phyloP scores from a whole-genome alignment of 2,797 vertebrate genomes.

The Dermochelys coriacea region DNA sequence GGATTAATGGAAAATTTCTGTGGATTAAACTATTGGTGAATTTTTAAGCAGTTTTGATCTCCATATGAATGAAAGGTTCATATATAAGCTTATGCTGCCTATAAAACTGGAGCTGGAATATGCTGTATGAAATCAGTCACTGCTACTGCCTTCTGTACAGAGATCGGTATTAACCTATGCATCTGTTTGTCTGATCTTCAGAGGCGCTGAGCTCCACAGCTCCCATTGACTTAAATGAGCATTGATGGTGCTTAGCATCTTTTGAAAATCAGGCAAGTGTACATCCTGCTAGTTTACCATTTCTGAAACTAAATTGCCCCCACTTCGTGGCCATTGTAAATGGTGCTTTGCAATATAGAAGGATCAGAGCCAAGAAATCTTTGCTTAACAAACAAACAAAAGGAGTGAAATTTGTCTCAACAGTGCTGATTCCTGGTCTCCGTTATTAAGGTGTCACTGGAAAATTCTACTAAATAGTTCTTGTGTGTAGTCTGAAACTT shows the following conservation, averaged over 20 bases:
- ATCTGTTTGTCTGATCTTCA: not conserved
- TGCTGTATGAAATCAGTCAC: not conserved
- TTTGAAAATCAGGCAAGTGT: not conserved
- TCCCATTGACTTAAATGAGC: not conserved
- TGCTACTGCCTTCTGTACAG: not conserved
- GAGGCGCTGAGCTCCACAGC: not conserved
- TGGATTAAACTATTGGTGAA: not conserved
- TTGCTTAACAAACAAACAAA: not conserved
- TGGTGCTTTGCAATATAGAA: not conserved
- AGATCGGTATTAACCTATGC: not conserved
- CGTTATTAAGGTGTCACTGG: not conserved
- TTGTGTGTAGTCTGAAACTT: not conserved
- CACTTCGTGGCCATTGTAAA: accelerated
- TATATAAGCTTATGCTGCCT: not conserved
- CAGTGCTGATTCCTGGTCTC: not conserved
- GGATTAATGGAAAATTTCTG: not conserved
- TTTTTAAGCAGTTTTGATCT: not conserved
- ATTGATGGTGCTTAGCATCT: not conserved
- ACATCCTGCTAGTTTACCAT: accelerated
- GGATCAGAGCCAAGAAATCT: accelerated
- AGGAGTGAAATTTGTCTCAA: not conserved
- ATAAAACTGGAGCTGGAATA: not conserved
- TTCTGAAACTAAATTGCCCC: not conserved
- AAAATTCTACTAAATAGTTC: not conserved
- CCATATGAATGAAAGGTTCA: accelerated